Conservation (phyloP, 2,113 vertebrate species). For the Dipodomys stephensi region DNA sequence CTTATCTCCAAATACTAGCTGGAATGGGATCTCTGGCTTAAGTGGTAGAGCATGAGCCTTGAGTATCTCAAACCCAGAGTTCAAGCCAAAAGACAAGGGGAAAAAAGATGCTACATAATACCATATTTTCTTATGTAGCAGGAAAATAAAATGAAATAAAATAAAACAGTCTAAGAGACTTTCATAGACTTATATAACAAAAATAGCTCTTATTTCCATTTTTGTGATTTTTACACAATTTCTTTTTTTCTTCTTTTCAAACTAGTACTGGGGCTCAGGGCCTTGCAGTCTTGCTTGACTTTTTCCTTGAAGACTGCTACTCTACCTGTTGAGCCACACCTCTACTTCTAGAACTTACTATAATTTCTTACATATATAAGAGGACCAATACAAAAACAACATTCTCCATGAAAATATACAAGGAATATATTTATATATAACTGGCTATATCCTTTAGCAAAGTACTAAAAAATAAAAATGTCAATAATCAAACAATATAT, state of each 20-base stretch:
- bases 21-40: no score
- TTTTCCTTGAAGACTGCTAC: no score
- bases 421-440: background rate
- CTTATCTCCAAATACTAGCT: no score
- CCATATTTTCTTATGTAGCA: background rate
- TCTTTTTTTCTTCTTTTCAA: no score
- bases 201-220: background rate
- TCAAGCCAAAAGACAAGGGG: no score
- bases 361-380: conserved; percentile 26
- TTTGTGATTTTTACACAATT: background rate
- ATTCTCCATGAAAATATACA: background rate
- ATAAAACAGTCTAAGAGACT: conserved; percentile 23
- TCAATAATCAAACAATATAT: conserved; percentile 7
- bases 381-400: background rate
- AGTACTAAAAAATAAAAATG: background rate
- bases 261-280: no score
- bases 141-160: conserved; percentile 7
- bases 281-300: no score
- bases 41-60: no score
- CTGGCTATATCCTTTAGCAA: conserved; percentile 17
- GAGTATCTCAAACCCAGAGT: no score
- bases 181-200: background rate
- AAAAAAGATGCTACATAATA: background rate
- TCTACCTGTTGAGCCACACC: no score
- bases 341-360: background rate